Base-by-base conservation (phyloP, 2,888 invertebrate genomes). In the Thymelicus lineola region DNA sequence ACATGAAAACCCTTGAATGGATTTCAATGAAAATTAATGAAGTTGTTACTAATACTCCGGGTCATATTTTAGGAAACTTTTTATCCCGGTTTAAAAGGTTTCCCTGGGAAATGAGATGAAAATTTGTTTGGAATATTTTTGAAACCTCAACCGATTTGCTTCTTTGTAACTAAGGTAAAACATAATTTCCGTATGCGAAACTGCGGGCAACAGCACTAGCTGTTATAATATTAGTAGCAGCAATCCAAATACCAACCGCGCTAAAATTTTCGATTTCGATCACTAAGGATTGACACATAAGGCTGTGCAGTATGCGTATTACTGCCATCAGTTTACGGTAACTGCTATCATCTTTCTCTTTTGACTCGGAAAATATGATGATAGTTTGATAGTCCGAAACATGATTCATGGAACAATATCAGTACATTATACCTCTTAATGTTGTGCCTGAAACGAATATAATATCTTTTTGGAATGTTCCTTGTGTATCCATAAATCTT, bases 401-500 rank as follows among this genome's bases (percentile, higher is more conserved):
- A 38, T 58, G 38, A 58, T 58, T 58, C 58, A 64, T 42, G 20
- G 10, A 28, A n/a, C 46, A 62, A 15, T 58, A 64, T 63, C 63
- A 59, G 50, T 28, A 58, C 63, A 64, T 69, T 50, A 69, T 53
- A 58, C 38, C 57, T 58, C 58, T 35, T 64, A 64, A 69, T 69
- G 42, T 64, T 58, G 42, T 50, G 42, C 48, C 69, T 20, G 20
- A 64, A 63, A 69, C 58, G 50, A 58, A 64, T 69, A 59, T 59
- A 69, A 59, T 59, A 69, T 69, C 63, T 63, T 64, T 69, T 64
- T 62, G 42, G 48, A 68, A 68, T 38, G 63, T 58, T 63, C 36
- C n/a, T 63, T 57, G 63, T 59, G 69, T 63, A 48, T 42, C 63
- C 63, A 69, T 69, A 69, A 69, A 69, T 69, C 69, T 69, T 69